A percentile compares a stretch with the other conserved stretches of the same genome.
phyloP scores from a whole-genome alignment of 1,140 invertebrate genomes.

The Atta texana region DNA sequence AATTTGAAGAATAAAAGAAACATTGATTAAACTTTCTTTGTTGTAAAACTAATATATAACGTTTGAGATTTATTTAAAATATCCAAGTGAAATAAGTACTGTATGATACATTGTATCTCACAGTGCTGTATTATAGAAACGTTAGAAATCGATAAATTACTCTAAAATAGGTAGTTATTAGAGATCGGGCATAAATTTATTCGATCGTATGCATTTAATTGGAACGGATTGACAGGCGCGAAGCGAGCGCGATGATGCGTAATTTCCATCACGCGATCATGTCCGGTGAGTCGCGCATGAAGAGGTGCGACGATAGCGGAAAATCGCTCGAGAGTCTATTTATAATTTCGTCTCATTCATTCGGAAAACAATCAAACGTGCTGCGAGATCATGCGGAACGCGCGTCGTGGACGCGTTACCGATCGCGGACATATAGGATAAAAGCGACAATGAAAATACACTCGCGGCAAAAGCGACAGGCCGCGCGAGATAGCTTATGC shows the following conservation, averaged over 20 bases:
- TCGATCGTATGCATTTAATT: conserved; percentile 41
- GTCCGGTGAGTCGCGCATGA: conserved; percentile 29
- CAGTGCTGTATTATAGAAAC: conserved; percentile 1
- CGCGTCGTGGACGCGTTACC: conserved; percentile 23
- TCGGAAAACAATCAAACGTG: conserved; percentile 72
- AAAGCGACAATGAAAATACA: conserved; percentile 76
- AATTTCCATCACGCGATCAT: conserved; percentile 66
- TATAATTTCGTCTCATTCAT: conserved; percentile 75
- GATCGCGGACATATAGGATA: conserved; percentile 68
- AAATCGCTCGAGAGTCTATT: conserved; percentile 66
- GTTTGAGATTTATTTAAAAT: conserved; percentile 18
- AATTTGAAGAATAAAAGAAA: neutral
- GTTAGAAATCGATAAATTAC: conserved; percentile 67
- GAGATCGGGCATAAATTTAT: conserved; percentile 61
- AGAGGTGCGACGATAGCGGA: conserved; percentile 51
- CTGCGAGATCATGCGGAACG: conserved; percentile 59
- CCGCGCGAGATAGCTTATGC: conserved; percentile 73
- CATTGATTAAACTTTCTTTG: neutral
- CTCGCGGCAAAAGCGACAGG: conserved; percentile 74
- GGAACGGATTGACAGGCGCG: conserved; percentile 42
- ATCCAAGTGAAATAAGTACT: neutral
- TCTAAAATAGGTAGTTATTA: conserved; percentile 65
- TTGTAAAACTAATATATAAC: conserved; percentile 9
- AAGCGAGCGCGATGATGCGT: conserved; percentile 63
- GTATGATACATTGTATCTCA: neutral